Percentiles rank a stretch among this genome's conserved stretches.
Evolutionary conservation across 2,797 vertebrate genomes (phyloP).

Genomic region (Syngnathus acus): DNA sequence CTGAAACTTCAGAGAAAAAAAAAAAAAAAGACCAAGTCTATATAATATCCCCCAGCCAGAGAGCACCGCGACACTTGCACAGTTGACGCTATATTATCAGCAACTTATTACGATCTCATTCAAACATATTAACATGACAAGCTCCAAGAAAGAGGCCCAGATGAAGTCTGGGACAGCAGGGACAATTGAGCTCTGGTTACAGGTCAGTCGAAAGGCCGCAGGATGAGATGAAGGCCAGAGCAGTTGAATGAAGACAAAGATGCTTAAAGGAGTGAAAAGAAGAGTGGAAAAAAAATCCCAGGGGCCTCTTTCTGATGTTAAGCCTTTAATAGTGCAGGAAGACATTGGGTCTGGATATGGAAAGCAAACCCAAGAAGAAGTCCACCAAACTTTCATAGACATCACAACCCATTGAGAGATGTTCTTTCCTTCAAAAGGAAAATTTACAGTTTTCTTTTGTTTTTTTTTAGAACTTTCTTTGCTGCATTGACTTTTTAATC

Average conservation of each 20-base stretch:
- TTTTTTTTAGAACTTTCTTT: background rate
- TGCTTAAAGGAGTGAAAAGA: background rate
- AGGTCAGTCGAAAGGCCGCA: background rate
- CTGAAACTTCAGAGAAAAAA: too few relatives aligned
- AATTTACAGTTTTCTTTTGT: too few relatives aligned
- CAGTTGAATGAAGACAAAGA: background rate
- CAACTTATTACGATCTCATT: background rate
- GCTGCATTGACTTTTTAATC: background rate
- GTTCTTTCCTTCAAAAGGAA: background rate
- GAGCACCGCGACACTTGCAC: background rate
- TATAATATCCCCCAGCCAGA: background rate
- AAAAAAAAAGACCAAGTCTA: too few relatives aligned
- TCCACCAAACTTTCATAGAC: background rate
- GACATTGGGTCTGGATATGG: background rate
- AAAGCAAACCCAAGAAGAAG: background rate
- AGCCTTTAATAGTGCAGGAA: background rate
- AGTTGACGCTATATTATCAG: background rate
- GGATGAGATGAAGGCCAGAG: background rate
- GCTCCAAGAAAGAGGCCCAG: background rate
- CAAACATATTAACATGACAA: background rate
- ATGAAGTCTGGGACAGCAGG: background rate
- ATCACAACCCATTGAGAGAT: background rate
- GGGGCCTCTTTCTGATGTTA: background rate
- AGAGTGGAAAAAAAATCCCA: background rate
- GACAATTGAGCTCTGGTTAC: background rate